A percentile compares a stretch with the other conserved stretches of the same genome.
Conservation (phyloP, 2,888 invertebrate genomes). For the Blastobasis lacticolella region DNA sequence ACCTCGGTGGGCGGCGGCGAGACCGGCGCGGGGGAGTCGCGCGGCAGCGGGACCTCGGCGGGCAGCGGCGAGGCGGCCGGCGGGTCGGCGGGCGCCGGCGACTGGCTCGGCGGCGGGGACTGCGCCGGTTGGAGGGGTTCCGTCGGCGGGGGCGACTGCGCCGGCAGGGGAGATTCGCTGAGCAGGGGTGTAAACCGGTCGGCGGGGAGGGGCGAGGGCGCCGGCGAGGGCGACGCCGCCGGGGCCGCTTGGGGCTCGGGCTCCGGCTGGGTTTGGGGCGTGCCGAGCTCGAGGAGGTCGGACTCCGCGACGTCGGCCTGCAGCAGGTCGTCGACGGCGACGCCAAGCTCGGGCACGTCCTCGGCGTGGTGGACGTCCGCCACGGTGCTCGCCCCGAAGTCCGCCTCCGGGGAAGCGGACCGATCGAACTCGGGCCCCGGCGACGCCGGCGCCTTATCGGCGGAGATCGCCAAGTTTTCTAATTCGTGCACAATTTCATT, state of each 20-base stretch:
- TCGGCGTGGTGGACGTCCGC: constrained; percentile 30
- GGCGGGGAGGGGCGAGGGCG: constrained; percentile 13
- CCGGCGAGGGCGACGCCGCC: neutral
- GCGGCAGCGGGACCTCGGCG: constrained; percentile 5
- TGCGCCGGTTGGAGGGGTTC: constrained; percentile 17
- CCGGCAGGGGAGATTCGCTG: constrained; percentile 15
- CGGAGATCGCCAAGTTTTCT: neutral
- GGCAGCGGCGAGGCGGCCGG: constrained; percentile 23
- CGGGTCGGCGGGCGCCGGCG: constrained; percentile 13
- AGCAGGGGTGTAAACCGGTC: constrained; percentile 10
- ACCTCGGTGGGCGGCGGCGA: neutral
- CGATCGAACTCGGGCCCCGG: constrained; percentile 6
- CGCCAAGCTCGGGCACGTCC: constrained; percentile 11
- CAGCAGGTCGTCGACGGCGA: constrained; percentile 7
- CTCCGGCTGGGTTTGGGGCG: constrained; percentile 12
- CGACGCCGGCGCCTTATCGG: neutral
- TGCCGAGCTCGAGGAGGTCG: neutral
- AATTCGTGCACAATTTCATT: constrained; percentile 20
- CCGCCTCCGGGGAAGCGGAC: constrained; percentile 25
- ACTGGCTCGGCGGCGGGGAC: constrained; percentile 16
- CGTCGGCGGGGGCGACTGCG: constrained; percentile 16
- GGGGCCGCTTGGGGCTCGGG: constrained; percentile 1
- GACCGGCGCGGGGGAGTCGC: neutral
- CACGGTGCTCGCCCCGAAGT: constrained; percentile 20
- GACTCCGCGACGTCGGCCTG: no score